phyloP scores from a whole-genome alignment of 2,888 invertebrate species.

The Nomada goodeniana region DNA sequence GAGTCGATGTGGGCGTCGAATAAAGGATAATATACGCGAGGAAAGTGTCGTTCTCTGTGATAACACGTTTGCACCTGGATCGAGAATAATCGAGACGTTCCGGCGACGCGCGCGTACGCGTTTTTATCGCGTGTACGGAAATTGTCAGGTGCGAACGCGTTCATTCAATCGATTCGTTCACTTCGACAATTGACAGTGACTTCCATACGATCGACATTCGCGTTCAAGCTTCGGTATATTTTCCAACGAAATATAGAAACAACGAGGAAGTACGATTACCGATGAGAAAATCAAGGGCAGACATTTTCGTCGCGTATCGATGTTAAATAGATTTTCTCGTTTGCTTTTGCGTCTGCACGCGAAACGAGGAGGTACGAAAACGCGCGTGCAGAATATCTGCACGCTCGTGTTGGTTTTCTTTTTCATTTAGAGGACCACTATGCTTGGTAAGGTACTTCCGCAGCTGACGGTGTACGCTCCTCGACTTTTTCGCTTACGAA shows the following conservation, averaged over 20 bases:
- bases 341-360: constrained; percentile 44
- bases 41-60: neutral
- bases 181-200: too few species aligned
- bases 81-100: too few species aligned
- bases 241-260: neutral
- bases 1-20: neutral
- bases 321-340: constrained; percentile 30
- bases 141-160: too few species aligned
- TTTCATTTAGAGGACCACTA: constrained; percentile 22
- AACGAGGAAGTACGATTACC: neutral
- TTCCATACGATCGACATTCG: too few species aligned
- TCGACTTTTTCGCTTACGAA: constrained; percentile 51
- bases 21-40: neutral
- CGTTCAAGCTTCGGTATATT: neutral
- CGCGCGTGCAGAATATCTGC: constrained; percentile 14
- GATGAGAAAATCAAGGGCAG: neutral
- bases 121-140: too few species aligned
- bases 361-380: constrained; percentile 17
- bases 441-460: constrained; percentile 54
- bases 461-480: constrained; percentile 47
- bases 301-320: neutral
- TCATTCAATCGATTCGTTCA: neutral
- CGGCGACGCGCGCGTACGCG: too few species aligned
- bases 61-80: too few species aligned
- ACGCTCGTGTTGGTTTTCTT: constrained; percentile 13